Percentiles rank a stretch among this genome's conserved stretches.
These are phyloP conservation scores for Caiman crocodilus DNA, from an alignment of 2,797 vertebrate species.

Conservation along the genomic window DNA sequence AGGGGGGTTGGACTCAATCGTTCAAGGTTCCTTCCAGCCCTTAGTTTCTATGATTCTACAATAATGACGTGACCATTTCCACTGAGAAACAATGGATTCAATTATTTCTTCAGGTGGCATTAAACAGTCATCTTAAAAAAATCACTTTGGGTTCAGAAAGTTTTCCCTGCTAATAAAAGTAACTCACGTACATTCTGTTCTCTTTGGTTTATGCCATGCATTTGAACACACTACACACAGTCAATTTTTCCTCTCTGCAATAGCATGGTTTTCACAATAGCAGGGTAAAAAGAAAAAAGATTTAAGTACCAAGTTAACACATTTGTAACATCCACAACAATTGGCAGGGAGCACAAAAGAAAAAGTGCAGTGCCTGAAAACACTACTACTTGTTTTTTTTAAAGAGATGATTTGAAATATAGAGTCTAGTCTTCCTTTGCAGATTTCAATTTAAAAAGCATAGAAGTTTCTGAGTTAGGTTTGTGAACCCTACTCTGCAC, in stretches of 20 bases:
- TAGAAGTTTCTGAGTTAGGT: neutral
- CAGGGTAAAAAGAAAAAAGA: neutral
- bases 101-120: constrained; percentile 15
- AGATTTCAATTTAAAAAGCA: neutral
- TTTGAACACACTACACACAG: constrained; percentile 55
- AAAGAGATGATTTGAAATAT: neutral
- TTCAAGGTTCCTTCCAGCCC: no score
- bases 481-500: neutral
- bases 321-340: neutral
- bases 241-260: constrained; percentile 37
- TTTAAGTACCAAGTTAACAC: neutral
- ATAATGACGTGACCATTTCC: neutral
- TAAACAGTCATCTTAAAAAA: constrained; percentile 9
- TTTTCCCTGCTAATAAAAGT: constrained; percentile 56
- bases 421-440: neutral
- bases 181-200: constrained; percentile 46
- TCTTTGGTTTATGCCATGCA: constrained; percentile 47
- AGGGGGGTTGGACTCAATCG: no score
- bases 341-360: neutral
- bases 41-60: neutral
- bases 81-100: neutral
- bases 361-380: neutral
- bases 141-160: accelerated
- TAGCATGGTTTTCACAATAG: constrained; percentile 25
- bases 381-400: neutral